Base-by-base conservation (phyloP, 2,888 invertebrate genomes). In the Leptura quadrifasciata region DNA sequence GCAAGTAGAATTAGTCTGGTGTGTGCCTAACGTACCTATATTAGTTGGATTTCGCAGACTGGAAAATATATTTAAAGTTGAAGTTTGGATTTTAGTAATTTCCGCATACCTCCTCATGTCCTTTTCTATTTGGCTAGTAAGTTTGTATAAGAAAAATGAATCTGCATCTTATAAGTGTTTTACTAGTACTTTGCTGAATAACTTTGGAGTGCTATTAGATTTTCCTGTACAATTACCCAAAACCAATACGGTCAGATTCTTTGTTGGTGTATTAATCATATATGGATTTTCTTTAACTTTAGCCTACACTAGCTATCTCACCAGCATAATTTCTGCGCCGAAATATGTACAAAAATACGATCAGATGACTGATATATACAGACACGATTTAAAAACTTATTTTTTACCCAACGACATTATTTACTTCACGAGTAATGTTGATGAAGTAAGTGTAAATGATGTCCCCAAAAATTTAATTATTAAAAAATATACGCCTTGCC, bases 281-380 rank as follows among this genome's bases (percentile, higher is more conserved):
- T 75, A 77, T 10, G 54, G 64, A 10, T 71, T 76, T 31, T 31
- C 68, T 18, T 27, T 72, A 12, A 27, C 18, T 35, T 35, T 47
- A 39, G 20, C 20, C 3, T 72, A 72, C n/a, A 77, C 70, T 35
- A 79, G 71, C 47, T 71, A 74, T 20, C 69, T 74, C 0, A 70
- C 76, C 27, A 76, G 75, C 18, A 75, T 74, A 17, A 65, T 71
- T 10, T 70, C 79, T 10, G 27, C 75, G 2, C 73, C 68, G 0
- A 72, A 52, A 17, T 76, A 64, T 69, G 47, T 54, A 21, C 39
- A 69, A 72, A 75, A 72, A 58, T 77, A 76, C 47, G 65, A 60
- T 20, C 58, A 69, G 12, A 60, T 77, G 47, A 52, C 61, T 8
- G 76, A 76, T 65, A 75, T 79, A 15, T 74, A 77, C 57, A n/a